Conservation (phyloP, 37 sponge, comb jelly and placozoan genomes). For the Ianthella basta region DNA sequence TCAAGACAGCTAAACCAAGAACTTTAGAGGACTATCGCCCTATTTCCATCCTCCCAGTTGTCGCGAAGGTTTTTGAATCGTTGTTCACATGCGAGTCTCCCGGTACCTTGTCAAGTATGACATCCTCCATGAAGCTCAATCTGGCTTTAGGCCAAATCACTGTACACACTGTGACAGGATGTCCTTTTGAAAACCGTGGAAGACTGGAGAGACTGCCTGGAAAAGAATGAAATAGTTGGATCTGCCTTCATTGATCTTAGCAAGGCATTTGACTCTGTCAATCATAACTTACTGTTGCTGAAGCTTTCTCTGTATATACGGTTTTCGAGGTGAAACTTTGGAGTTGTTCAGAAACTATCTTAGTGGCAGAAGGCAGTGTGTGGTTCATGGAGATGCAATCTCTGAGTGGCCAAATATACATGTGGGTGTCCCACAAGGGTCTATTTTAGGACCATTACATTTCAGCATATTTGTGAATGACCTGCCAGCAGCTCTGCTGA, state of each 20-base stretch:
- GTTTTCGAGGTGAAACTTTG: not conserved
- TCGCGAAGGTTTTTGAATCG: no score
- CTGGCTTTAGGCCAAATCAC: no score
- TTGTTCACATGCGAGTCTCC: no score
- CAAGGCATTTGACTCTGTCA: conserved; percentile 46
- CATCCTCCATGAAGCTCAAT: no score
- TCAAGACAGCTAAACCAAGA: no score
- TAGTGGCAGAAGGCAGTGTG: not conserved
- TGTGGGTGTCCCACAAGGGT: not conserved
- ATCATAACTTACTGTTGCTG: conserved; percentile 33
- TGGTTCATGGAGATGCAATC: not conserved
- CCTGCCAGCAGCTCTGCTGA: no score
- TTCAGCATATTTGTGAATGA: no score
- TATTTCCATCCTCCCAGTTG: no score
- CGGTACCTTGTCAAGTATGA: no score
- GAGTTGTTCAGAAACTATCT: not conserved
- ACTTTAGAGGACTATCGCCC: no score
- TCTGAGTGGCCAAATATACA: not conserved
- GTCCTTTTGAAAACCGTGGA: conserved; percentile 26
- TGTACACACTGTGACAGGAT: no score
- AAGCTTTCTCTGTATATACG: conserved; percentile 34
- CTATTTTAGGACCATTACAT: conserved; percentile 2
- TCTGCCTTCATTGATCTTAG: conserved; percentile 33
- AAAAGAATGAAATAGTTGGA: conserved; percentile 9
- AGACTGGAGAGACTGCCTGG: not conserved